A percentile compares a stretch with the other conserved stretches of the same genome.
These are phyloP conservation scores for Diploscapter pachys DNA, from an alignment of 1,140 invertebrate genomes.

Conservation along the genomic window DNA sequence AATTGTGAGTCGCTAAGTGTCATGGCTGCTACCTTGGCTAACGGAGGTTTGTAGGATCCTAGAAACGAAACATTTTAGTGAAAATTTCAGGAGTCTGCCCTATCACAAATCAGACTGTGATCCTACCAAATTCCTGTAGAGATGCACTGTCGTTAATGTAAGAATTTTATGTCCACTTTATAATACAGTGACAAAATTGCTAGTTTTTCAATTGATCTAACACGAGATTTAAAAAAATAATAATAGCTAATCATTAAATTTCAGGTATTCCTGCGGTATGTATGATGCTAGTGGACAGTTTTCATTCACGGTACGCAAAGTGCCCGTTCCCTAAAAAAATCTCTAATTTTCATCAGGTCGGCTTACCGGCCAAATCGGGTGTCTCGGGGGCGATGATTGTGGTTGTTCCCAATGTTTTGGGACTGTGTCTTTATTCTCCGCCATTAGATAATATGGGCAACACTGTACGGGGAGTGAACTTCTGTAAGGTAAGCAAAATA, in stretches of 20 bases:
- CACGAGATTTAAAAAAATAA: no score
- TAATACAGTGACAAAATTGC: no score
- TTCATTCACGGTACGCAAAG: slow-evolving; percentile 69
- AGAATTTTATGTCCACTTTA: no score
- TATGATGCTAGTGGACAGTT: slow-evolving; percentile 96
- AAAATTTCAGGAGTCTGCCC: slow-evolving; percentile 75
- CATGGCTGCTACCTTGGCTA: slow-evolving; percentile 89
- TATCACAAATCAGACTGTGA: slow-evolving; percentile 84
- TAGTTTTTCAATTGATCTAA: no score
- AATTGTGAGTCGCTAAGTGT: slow-evolving; percentile 85
- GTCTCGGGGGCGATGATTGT: slow-evolving; percentile 87
- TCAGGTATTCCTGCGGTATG: slow-evolving; percentile 98
- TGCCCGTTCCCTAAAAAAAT: neutral
- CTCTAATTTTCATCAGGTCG: slow-evolving; percentile 67
- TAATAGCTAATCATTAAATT: no score
- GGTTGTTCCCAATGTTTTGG: slow-evolving; percentile 94
- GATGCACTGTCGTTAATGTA: slow-evolving; percentile 78
- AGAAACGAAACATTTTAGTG: neutral
- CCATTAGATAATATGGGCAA: slow-evolving; percentile 83
- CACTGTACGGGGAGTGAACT: slow-evolving; percentile 82
- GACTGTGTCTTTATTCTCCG: slow-evolving; percentile 89
- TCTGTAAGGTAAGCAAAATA: slow-evolving; percentile 66
- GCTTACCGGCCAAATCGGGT: slow-evolving; percentile 91
- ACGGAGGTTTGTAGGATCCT: slow-evolving; percentile 68
- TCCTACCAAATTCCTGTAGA: slow-evolving; percentile 60